Conservation (phyloP, 1,140 invertebrate genomes). For the Drosophila burlai region DNA sequence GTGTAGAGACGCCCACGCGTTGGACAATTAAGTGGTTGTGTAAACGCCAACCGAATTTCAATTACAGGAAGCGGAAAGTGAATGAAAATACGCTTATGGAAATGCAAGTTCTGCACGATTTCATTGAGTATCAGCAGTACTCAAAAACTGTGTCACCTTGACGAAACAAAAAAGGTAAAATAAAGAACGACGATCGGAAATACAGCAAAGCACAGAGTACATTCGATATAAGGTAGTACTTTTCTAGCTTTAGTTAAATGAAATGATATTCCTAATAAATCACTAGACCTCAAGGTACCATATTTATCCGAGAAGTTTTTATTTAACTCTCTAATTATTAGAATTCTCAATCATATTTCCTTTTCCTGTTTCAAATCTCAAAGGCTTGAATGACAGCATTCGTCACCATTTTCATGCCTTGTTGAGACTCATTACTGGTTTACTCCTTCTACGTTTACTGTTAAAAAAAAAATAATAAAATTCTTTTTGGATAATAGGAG, state of each 20-base stretch:
- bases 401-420: background rate
- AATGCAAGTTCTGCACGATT: constrained; percentile 52
- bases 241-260: too few species aligned
- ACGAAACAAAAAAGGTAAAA: constrained; percentile 14
- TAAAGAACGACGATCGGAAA: constrained; percentile 31
- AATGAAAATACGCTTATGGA: constrained; percentile 71
- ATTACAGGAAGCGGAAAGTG: constrained; percentile 73
- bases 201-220: constrained; percentile 4
- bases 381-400: background rate
- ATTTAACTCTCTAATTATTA: background rate
- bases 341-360: background rate
- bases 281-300: too few species aligned
- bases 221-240: background rate
- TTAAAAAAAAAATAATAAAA: constrained; percentile 18
- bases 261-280: too few species aligned
- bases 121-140: constrained; percentile 50
- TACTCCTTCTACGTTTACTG: background rate
- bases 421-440: too few species aligned
- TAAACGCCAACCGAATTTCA: constrained; percentile 55
- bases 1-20: constrained; percentile 20
- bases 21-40: constrained; percentile 35
- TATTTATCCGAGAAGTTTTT: too few species aligned
- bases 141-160: constrained; percentile 74
- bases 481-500: constrained; percentile 54
- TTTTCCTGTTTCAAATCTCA: background rate